A percentile compares a stretch with the other conserved stretches of the same genome.
phyloP scores from a whole-genome alignment of 2,797 vertebrate species.

The Aeoliscus strigatus region DNA sequence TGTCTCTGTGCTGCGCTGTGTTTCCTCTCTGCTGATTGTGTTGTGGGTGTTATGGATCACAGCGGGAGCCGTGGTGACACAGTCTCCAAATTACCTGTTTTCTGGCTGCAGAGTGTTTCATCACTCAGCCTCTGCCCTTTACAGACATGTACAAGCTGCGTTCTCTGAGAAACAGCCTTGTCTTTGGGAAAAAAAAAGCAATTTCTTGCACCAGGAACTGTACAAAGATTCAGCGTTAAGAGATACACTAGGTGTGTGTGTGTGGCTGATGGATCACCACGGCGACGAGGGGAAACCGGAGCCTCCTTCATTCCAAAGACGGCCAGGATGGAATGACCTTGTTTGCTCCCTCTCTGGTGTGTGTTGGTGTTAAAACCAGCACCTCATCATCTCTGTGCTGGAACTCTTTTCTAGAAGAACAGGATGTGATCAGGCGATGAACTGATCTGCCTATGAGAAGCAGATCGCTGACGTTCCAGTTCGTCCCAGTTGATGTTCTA shows the following conservation, averaged over 20 bases:
- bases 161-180: slow-evolving; percentile 18
- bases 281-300: no score
- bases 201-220: slow-evolving; percentile 43
- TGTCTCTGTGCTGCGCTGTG: no score
- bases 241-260: slow-evolving; percentile 10
- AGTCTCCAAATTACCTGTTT: slow-evolving; percentile 34
- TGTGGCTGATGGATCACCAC: slow-evolving; percentile 24
- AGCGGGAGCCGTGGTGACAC: slow-evolving; percentile 38
- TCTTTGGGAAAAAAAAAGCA: slow-evolving; percentile 30
- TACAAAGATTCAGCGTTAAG: slow-evolving; percentile 8
- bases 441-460: no score
- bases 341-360: no score
- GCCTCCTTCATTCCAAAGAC: no score
- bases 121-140: slow-evolving; percentile 24
- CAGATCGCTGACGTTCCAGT: no score
- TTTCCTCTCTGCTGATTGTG: slow-evolving; percentile 29
- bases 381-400: no score
- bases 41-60: slow-evolving; percentile 53
- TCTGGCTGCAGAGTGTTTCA: slow-evolving; percentile 34
- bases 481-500: no score
- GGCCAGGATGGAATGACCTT: no score
- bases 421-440: no score
- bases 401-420: no score
- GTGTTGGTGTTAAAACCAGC: no score
- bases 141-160: slow-evolving; percentile 10